Conservation (phyloP, 2,113 vertebrate species). For the Pseudolaguvia tuberculata region DNA sequence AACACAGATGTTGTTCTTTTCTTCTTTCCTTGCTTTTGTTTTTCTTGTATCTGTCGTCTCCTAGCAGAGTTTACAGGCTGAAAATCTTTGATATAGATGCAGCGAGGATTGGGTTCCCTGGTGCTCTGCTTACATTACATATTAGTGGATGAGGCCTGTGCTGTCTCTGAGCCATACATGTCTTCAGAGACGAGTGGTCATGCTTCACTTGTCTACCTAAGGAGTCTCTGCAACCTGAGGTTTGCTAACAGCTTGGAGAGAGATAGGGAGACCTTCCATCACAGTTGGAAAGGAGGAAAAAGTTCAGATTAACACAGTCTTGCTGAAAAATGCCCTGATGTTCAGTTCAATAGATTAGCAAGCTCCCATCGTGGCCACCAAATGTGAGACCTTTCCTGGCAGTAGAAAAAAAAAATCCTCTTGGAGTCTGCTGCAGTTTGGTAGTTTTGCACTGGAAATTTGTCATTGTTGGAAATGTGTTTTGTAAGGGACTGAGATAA, state of each 20-base stretch:
- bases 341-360: constrained; percentile 14
- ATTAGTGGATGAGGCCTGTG: constrained; percentile 36
- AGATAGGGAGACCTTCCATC: constrained; percentile 47
- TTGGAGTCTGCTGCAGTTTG: not conserved
- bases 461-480: not conserved
- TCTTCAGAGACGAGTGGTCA: constrained; percentile 29
- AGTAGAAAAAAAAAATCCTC: constrained; percentile 1
- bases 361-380: constrained; percentile 1
- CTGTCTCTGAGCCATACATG: not conserved
- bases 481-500: not conserved
- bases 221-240: constrained; percentile 42
- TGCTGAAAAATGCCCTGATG: constrained; percentile 27
- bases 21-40: not conserved
- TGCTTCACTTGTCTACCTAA: constrained; percentile 50
- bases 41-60: constrained; percentile 8
- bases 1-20: constrained; percentile 5
- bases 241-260: constrained; percentile 57
- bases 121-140: constrained; percentile 43
- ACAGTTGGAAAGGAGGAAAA: constrained; percentile 44
- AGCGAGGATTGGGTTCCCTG: not conserved
- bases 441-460: not conserved
- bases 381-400: constrained; percentile 18
- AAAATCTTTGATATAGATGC: constrained; percentile 14
- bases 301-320: constrained; percentile 44
- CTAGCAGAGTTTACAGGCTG: constrained; percentile 1